Evolutionary conservation across 1,140 invertebrate species (phyloP), one percentile per base, ranked within the genome.

Genomic region (Trypoxylus dichotomus): DNA sequence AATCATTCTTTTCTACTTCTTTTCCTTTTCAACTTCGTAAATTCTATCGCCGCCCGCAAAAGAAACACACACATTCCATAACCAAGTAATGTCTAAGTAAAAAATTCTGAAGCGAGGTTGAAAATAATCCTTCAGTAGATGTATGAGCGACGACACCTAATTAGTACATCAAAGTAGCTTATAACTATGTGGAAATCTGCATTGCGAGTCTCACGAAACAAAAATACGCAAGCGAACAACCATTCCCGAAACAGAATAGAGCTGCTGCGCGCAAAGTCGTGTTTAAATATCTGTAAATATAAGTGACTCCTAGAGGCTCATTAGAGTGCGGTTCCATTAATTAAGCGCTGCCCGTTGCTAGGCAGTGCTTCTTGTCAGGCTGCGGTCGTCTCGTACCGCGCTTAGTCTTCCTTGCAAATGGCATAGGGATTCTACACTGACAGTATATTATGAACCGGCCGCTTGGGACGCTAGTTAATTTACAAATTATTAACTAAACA

Each of bases 271-370:
- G 60, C 27, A 29, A 68, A 27, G 19, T 25, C 60, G 60, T 68
- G 32, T 74, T 74, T 74, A 74, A 74, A 74, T 74, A 74, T 74
- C 37, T 74, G 72, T 43, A 43, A 74, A 74, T 43, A 32, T 73
- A 73, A 74, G 72, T 74, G 72, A 74, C 72, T 74, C 72, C 72
- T 41, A 42, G 72, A 43, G 72, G 29, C 72, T 74, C 72, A 74
- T 74, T 74, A 74, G 72, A 74, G 32, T 74, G 72, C 72, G 72
- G 72, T 42, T 74, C 72, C 72, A 8, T 74, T 74, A 74, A 74
- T 74, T 74, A 74, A 74, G 41, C 72, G n/a, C 29, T 43, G 72
- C 27, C 60, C 60, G 60, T 68, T 68, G 60, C 60, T 68, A 68
- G 60, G 60, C 60, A 68, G 60, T 24, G 21, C 3, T 68, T 24